phyloP scores from a whole-genome alignment of 2,797 vertebrate genomes.

The Gadopsis marmoratus region DNA sequence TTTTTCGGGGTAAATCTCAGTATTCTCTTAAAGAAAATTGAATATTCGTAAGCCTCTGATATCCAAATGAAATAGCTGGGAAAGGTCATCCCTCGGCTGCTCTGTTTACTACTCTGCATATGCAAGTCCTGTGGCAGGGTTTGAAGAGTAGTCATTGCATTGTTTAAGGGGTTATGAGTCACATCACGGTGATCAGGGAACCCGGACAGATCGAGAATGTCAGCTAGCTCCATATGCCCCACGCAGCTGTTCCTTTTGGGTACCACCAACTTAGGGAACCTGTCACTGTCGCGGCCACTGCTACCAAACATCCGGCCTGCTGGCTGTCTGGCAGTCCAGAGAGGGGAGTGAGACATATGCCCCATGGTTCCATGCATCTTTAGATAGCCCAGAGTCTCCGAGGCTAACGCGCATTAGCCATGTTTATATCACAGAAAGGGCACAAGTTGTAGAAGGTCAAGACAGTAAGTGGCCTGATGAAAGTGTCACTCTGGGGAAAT shows the following conservation, averaged over 20 bases:
- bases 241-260: conserved; percentile 85
- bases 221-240: conserved; percentile 85
- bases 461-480: conserved; percentile 77
- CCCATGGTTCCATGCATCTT: conserved; percentile 43
- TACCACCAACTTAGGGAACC: conserved; percentile 16
- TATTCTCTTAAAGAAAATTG: background rate
- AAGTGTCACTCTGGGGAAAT: conserved; percentile 78
- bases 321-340: conserved; percentile 45
- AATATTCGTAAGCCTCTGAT: background rate
- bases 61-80: conserved; percentile 6
- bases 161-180: conserved; percentile 20
- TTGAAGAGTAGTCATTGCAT: conserved; percentile 1
- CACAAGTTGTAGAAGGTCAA: conserved; percentile 70
- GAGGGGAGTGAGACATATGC: conserved; percentile 37
- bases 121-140: background rate
- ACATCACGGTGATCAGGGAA: conserved; percentile 86
- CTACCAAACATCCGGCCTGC: conserved; percentile 23
- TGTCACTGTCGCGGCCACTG: conserved; percentile 26
- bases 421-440: conserved; percentile 67
- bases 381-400: conserved; percentile 56
- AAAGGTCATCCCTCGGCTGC: background rate
- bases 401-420: conserved; percentile 41
- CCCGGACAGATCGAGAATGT: conserved; percentile 72
- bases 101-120: conserved; percentile 7
- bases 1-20: background rate